Evolutionary conservation across 1,140 invertebrate genomes (phyloP).

Genomic region (Cryptotermes secundus): DNA sequence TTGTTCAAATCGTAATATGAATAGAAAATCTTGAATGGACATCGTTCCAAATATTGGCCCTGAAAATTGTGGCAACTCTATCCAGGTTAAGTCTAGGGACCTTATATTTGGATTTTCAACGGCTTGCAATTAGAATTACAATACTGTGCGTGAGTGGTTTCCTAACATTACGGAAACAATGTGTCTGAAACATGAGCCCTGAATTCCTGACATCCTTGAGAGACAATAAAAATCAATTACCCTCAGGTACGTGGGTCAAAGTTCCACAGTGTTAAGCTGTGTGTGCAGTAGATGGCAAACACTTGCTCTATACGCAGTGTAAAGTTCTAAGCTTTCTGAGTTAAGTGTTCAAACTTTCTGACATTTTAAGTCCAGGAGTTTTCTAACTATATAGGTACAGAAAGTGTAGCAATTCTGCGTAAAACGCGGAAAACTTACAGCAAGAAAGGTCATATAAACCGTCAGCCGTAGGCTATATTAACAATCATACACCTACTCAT

Average conservation of each 20-base stretch:
- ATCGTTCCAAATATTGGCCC: too few species aligned
- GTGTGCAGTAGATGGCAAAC: neutral
- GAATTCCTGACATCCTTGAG: neutral
- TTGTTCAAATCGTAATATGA: too few species aligned
- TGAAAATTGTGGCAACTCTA: too few species aligned
- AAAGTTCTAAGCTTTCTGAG: neutral
- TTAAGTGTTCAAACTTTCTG: neutral
- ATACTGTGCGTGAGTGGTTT: too few species aligned
- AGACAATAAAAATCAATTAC: neutral
- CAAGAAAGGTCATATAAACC: neutral
- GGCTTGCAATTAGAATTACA: too few species aligned
- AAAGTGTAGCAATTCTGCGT: neutral
- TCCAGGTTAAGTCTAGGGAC: too few species aligned
- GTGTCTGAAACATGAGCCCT: neutral
- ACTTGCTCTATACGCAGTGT: neutral
- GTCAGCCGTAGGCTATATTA: neutral
- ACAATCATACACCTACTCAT: neutral
- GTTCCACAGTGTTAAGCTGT: neutral
- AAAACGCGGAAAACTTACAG: neutral
- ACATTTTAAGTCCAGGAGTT: neutral
- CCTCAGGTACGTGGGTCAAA: neutral
- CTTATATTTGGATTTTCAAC: too few species aligned
- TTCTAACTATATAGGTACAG: neutral
- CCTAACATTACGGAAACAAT: too few species aligned
- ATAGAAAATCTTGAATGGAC: too few species aligned